phyloP scores from a whole-genome alignment of 1,140 invertebrate genomes.

The Magallana gigas region DNA sequence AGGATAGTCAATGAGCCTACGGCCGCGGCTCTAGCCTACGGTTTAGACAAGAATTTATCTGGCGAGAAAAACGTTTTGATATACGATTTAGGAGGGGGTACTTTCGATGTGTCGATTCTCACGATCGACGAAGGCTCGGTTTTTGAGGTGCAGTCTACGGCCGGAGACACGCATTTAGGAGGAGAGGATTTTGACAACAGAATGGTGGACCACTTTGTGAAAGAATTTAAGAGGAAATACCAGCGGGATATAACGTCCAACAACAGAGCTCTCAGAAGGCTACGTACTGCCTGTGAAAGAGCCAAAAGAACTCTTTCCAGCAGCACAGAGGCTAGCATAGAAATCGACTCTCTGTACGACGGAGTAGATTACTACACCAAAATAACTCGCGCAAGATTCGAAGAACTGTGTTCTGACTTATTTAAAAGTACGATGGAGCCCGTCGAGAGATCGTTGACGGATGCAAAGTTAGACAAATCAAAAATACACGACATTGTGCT shows the following conservation, averaged over 20 bases:
- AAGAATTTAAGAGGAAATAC: slow-evolving; percentile 86
- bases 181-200: slow-evolving; percentile 85
- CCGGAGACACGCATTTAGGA: slow-evolving; percentile 82
- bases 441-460: slow-evolving; percentile 94
- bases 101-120: slow-evolving; percentile 75
- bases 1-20: slow-evolving; percentile 81
- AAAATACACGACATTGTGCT: slow-evolving; percentile 97
- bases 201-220: slow-evolving; percentile 91
- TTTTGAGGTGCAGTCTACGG: slow-evolving; percentile 88
- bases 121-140: slow-evolving; percentile 83
- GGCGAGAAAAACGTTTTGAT: slow-evolving; percentile 81
- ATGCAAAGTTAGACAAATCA: slow-evolving; percentile 96
- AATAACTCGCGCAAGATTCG: slow-evolving; percentile 90
- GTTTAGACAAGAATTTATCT: slow-evolving; percentile 78
- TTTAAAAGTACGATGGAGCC: slow-evolving; percentile 93
- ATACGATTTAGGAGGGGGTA: slow-evolving; percentile 87
- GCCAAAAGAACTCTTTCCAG: slow-evolving; percentile 97
- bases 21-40: slow-evolving; percentile 80
- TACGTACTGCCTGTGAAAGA: slow-evolving; percentile 95
- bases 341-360: slow-evolving; percentile 94
- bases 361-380: slow-evolving; percentile 98
- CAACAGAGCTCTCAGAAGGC: slow-evolving; percentile 92
- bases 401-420: slow-evolving; percentile 91
- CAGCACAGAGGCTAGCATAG: slow-evolving; percentile 89
- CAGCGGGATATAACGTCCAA: slow-evolving; percentile 96